Base-by-base conservation (phyloP, 1,140 invertebrate genomes). In the Lineus longissimus region DNA sequence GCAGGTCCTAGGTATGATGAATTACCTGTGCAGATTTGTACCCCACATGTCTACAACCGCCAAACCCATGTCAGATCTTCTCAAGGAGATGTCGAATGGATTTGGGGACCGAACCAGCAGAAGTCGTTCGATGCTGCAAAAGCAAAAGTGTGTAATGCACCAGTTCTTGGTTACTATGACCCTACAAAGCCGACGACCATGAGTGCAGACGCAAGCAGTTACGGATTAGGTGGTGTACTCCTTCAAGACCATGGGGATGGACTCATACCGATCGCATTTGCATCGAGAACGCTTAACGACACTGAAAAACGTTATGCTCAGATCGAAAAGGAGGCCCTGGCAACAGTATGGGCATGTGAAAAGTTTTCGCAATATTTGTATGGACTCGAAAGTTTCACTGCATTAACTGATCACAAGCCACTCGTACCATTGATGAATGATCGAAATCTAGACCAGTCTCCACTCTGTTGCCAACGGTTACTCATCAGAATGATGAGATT, bases 311-410 rank as follows among this genome's bases (percentile, higher is more conserved):
- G 74, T 31, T 84, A 76, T 64, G 64, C 79, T 11, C 74, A 76
- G 65, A 84, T 82, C 25, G 82, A 85, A 68, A 84, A 83, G 57
- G 81, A 84, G 68, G 61, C 76, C 13, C 66, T 81, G 41, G 77
- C 76, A 54, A 73, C 81, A 2, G 58, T 69, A 2, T 76, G 71
- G 71, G 72, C 73, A 9, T 65, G 61, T 58, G 59, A 80, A 40
- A 76, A 77, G 55, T 83, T 82, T 73, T 67, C 75, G 63, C 55
- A 76, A 25, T 81, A 74, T 66, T 62, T 81, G 13, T 75, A 77
- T 68, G 79, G 78, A 2, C 69, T 67, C 27, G 29, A 55, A 51
- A 6, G 4, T 4, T 55, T 72, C 13, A 64, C 51, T 19, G 54
- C 70, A 13, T 56, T 75, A 30, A 78, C 73, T 0, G 73, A 80